Evolutionary conservation across 2,888 invertebrate species (phyloP).

Genomic region (Brachyopa scutellaris): DNA sequence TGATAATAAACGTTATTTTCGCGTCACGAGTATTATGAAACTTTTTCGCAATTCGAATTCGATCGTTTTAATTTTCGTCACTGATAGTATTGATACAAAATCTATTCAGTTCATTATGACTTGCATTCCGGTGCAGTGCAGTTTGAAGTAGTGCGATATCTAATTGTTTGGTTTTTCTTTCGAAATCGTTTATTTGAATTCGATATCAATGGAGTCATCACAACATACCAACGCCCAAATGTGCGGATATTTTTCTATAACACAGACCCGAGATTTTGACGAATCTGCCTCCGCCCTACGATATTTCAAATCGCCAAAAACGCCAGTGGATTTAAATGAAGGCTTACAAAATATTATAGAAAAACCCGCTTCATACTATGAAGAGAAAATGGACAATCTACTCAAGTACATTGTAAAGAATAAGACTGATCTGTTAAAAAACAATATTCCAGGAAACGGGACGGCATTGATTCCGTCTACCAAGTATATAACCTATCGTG

Average conservation of each 20-base stretch:
- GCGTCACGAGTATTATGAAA: too few relatives aligned
- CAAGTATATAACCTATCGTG: slow-evolving; percentile 82
- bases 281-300: slow-evolving; percentile 7
- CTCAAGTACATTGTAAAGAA: slow-evolving; percentile 64
- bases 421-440: slow-evolving; percentile 28
- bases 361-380: slow-evolving; percentile 60
- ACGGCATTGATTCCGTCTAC: background rate
- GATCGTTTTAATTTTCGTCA: too few relatives aligned
- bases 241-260: slow-evolving; percentile 38
- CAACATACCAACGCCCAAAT: background rate
- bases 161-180: too few relatives aligned
- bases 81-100: too few relatives aligned
- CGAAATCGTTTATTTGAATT: too few relatives aligned
- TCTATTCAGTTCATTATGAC: too few relatives aligned
- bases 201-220: background rate
- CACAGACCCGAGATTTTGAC: slow-evolving; percentile 1
- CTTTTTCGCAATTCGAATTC: too few relatives aligned
- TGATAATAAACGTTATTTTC: too few relatives aligned
- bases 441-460: too few relatives aligned
- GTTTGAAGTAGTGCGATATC: too few relatives aligned
- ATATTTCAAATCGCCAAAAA: slow-evolving; percentile 26
- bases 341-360: slow-evolving; percentile 62
- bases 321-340: slow-evolving; percentile 66
- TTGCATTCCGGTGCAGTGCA: too few relatives aligned
- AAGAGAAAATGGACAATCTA: slow-evolving; percentile 65